Evolutionary conservation across 2,113 vertebrate species (phyloP), one percentile per base, ranked within the genome.

Genomic region (Osmerus mordax): DNA sequence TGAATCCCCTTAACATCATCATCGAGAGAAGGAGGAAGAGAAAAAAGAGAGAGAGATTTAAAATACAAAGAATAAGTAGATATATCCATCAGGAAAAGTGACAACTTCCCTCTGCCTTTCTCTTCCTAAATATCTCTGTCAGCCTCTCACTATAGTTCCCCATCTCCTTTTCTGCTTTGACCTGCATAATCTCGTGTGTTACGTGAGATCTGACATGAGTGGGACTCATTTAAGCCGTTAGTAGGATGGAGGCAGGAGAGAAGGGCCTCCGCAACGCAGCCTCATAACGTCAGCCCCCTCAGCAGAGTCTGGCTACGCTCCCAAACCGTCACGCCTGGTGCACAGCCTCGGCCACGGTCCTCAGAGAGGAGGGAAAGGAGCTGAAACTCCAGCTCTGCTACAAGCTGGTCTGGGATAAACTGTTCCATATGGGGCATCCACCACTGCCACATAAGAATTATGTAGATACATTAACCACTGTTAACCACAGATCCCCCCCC

Each of bases 371-470:
- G 32, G 32, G 32, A 36, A 8, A 36, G 32, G 5, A 47, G 9
- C 41, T 11, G 41, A 11, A 47, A 73, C 69, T 55, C 65, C 67
- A 74, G 81, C 79, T 81, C 79, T 82, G 80, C 77, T 83, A 83
- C 83, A 77, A 70, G 84, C 72, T 76, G 79, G 69, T 84, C 32
- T 64, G 55, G 74, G 77, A 86, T 83, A 87, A 90, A 78, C 76
- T 71, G 60, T 81, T 87, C 85, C 89, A 91, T 76, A 89, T 89
- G 87, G 72, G 71, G 71, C 61, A 54, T 62, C 64, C 3, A 9
- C 70, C 62, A 64, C 67, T 68, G 79, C 81, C 81, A 86, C 84
- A 74, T 61, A 9, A 69, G 71, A 29, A 69, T 78, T 61, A 78
- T 78, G 82, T 60, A 73, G 82, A 81, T 2, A 82, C 78, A 84